Conservation (phyloP, 2,113 vertebrate species). For the Melierax canorus region DNA sequence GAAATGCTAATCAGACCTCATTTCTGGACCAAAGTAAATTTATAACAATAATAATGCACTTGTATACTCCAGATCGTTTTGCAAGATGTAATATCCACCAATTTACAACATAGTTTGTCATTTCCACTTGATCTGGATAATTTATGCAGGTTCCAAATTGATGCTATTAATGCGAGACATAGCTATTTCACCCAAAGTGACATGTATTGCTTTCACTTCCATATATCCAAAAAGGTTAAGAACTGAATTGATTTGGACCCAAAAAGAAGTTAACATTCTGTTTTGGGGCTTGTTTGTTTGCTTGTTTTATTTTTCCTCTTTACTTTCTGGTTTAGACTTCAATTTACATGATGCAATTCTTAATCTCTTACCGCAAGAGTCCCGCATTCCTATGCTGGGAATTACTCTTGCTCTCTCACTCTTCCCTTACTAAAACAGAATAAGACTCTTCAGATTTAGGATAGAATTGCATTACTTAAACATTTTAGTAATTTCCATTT, state of each 20-base stretch:
- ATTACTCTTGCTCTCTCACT: neutral
- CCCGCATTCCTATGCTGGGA: neutral
- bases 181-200: neutral
- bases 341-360: slow-evolving; percentile 1
- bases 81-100: slow-evolving; percentile 36
- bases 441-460: slow-evolving; percentile 24
- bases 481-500: slow-evolving; percentile 33
- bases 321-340: slow-evolving; percentile 46
- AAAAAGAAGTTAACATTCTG: slow-evolving; percentile 18
- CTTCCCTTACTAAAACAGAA: neutral
- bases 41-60: slow-evolving; percentile 48
- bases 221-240: neutral
- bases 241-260: neutral
- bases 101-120: slow-evolving; percentile 44
- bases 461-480: slow-evolving; percentile 48
- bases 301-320: slow-evolving; percentile 29
- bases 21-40: slow-evolving; percentile 70
- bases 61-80: slow-evolving; percentile 47
- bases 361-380: neutral
- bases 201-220: slow-evolving; percentile 10
- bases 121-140: slow-evolving; percentile 50
- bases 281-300: neutral
- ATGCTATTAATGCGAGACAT: slow-evolving; percentile 6
- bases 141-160: slow-evolving; percentile 28
- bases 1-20: slow-evolving; percentile 69